Evolutionary conservation across 2,113 vertebrate genomes (phyloP).

Genomic region (Oenanthe melanoleuca): DNA sequence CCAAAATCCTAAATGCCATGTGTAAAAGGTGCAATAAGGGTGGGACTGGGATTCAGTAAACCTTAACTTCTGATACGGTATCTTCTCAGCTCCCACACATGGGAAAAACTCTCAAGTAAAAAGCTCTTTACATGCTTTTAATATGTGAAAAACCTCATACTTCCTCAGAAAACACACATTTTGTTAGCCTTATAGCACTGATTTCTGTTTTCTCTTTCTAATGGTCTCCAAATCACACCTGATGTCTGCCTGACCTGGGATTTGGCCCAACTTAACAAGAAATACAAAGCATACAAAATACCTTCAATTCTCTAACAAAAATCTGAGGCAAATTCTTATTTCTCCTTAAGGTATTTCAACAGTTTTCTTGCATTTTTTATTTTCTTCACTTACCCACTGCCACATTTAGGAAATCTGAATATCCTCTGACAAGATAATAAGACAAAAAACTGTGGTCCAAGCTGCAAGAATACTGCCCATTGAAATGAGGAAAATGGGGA

Average conservation of each 20-base stretch:
- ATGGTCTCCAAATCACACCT: neutral
- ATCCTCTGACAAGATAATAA: neutral
- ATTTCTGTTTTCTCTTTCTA: neutral
- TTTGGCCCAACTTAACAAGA: neutral
- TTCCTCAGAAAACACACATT: neutral
- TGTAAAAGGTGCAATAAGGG: neutral
- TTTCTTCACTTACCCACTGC: neutral
- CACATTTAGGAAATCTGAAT: neutral
- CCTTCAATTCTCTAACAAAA: neutral
- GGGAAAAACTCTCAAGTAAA: neutral
- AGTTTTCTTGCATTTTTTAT: neutral
- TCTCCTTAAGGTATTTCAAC: neutral
- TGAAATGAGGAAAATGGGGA: neutral
- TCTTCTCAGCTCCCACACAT: neutral
- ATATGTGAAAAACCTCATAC: neutral
- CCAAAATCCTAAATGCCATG: neutral
- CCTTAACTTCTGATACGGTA: neutral
- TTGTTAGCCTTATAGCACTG: neutral
- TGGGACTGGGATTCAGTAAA: neutral
- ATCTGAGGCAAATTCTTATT: neutral
- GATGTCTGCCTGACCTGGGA: neutral
- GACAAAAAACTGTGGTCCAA: accelerated
- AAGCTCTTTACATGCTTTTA: neutral
- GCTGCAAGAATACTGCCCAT: neutral
- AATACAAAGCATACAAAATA: neutral